Percentiles rank a stretch among this genome's conserved stretches.
These are phyloP conservation scores for Zaprionus nigranus DNA, from an alignment of 1,140 invertebrate species.

Conservation along the genomic window DNA sequence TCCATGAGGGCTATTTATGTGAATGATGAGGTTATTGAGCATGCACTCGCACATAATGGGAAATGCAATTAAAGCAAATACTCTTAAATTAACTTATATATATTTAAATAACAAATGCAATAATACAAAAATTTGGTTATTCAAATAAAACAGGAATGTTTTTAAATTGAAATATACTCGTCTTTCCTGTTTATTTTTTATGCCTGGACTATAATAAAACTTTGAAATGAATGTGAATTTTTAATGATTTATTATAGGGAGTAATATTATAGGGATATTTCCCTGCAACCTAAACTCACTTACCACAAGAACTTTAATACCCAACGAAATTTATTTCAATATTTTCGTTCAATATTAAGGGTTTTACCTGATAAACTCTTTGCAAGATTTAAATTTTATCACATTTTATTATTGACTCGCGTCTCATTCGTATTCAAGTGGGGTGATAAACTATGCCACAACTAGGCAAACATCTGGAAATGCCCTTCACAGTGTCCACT, in stretches of 20 bases:
- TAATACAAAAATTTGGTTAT: too few species aligned
- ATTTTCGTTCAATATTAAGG: neutral
- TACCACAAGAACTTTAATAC: neutral
- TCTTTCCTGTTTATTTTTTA: too few species aligned
- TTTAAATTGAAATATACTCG: too few species aligned
- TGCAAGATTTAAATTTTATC: slow-evolving; percentile 24
- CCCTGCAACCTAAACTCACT: neutral
- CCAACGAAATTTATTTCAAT: slow-evolving; percentile 3
- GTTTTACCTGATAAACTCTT: neutral
- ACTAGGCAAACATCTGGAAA: slow-evolving; percentile 23
- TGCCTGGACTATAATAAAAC: too few species aligned
- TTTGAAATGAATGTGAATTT: too few species aligned
- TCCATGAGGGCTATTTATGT: neutral
- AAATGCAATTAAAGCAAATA: too few species aligned
- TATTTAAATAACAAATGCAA: too few species aligned
- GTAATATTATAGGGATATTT: too few species aligned
- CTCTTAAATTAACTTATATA: too few species aligned
- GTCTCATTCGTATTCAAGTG: slow-evolving; percentile 7
- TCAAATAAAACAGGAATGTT: too few species aligned
- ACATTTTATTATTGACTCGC: slow-evolving; percentile 26
- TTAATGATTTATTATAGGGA: too few species aligned
- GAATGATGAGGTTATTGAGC: neutral
- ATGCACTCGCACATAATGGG: neutral
- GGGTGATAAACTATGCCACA: slow-evolving; percentile 29
- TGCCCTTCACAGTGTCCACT: slow-evolving; percentile 16